Percentiles rank a stretch among this genome's conserved stretches.
Conservation (phyloP, 1,140 invertebrate species). For the Drosophila takahashii region DNA sequence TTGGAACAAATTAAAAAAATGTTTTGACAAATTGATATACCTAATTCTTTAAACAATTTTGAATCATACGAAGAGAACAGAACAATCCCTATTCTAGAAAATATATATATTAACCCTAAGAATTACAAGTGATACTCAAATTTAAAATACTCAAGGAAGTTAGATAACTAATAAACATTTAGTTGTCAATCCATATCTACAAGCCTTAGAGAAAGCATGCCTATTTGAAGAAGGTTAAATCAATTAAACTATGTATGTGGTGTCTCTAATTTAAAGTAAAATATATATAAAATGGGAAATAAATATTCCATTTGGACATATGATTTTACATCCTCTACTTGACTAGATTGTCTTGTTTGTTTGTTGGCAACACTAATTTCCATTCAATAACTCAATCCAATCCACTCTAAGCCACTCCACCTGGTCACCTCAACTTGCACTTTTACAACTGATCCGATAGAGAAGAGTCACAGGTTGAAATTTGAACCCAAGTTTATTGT, state of each 20-base stretch:
- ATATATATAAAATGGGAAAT: not conserved
- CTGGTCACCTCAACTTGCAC: not conserved
- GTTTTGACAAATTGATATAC: no score
- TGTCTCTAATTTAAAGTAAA: no score
- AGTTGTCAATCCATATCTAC: not conserved
- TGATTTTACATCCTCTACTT: not conserved
- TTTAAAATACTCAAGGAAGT: not conserved
- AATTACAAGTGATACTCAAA: not conserved
- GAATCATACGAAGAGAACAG: not conserved
- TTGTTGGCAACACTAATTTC: constrained; percentile 3
- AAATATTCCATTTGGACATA: no score
- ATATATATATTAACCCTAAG: no score
- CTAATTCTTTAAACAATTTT: no score
- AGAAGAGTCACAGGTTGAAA: constrained; percentile 25
- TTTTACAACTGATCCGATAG: not conserved
- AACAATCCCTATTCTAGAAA: not conserved
- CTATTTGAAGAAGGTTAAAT: not conserved
- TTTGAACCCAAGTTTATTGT: constrained; percentile 36
- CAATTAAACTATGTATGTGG: no score
- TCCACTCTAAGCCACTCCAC: not conserved
- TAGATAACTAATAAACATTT: not conserved
- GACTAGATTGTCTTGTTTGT: not conserved
- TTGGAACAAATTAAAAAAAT: no score
- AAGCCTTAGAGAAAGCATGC: not conserved
- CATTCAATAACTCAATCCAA: constrained; percentile 8